These are phyloP conservation scores for Pecten maximus DNA, from an alignment of 2,888 invertebrate genomes.

Conservation along the genomic window DNA sequence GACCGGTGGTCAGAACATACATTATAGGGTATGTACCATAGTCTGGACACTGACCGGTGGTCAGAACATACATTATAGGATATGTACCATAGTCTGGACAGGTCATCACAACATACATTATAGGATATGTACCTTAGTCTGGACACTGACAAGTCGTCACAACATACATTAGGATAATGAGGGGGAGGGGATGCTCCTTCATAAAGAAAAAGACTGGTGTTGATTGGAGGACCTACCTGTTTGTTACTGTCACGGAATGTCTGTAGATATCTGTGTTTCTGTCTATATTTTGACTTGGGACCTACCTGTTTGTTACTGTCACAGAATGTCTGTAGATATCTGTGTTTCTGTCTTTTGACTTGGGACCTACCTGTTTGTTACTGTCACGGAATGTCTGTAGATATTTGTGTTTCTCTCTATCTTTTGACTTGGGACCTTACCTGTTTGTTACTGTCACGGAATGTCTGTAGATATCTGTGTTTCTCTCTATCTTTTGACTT, in stretches of 20 bases:
- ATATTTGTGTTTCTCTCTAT: constrained; percentile 67
- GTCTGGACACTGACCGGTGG: too few relatives aligned
- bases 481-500: constrained; percentile 58
- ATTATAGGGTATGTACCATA: too few relatives aligned
- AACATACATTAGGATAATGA: too few relatives aligned
- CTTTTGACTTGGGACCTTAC: constrained; percentile 61
- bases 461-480: constrained; percentile 74
- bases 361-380: constrained; percentile 73
- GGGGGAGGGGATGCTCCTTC: too few relatives aligned
- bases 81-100: too few relatives aligned
- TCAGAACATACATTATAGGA: too few relatives aligned
- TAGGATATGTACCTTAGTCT: too few relatives aligned
- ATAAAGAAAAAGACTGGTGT: too few relatives aligned
- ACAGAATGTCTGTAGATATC: constrained; percentile 76
- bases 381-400: constrained; percentile 78
- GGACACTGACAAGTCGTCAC: too few relatives aligned
- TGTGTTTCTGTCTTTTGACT: constrained; percentile 61
- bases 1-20: too few relatives aligned
- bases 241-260: constrained; percentile 77
- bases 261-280: constrained; percentile 75
- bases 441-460: constrained; percentile 74
- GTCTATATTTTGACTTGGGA: not conserved
- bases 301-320: constrained; percentile 76
- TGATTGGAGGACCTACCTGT: constrained; percentile 68
- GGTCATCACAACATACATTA: too few relatives aligned